Conservation (phyloP, 2,888 invertebrate genomes). For the Fragum sueziense region DNA sequence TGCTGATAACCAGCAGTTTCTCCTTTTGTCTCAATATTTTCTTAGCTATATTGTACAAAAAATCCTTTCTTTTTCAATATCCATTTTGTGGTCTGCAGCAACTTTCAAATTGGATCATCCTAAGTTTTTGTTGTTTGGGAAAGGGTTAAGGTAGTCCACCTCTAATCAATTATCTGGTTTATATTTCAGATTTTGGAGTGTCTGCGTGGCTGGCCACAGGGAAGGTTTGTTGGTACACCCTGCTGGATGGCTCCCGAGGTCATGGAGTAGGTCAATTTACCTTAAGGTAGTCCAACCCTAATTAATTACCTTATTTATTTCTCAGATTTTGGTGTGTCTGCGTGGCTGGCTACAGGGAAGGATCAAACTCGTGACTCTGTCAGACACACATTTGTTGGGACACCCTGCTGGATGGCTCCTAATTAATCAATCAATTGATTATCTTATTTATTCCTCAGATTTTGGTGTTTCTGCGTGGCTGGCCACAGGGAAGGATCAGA, state of each 20-base stretch:
- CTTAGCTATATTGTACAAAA: too few species aligned
- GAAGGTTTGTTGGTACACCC: conserved; percentile 98
- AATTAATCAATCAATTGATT: too few species aligned
- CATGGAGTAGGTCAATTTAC: conserved; percentile 89
- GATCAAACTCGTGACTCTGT: conserved; percentile 91
- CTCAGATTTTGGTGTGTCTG: conserved; percentile 98
- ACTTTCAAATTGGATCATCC: too few species aligned
- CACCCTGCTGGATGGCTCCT: conserved; percentile 99
- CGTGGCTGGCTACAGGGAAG: conserved; percentile 97
- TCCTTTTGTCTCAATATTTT: too few species aligned
- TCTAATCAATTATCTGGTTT: too few species aligned
- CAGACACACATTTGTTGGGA: conserved; percentile 98
- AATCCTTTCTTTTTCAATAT: too few species aligned
- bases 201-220: conserved; percentile 98
- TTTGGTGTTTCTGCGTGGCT: conserved; percentile 99
- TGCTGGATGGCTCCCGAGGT: conserved; percentile 99
- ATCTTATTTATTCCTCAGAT: conserved; percentile 87
- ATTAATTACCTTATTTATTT: too few species aligned
- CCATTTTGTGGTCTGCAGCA: too few species aligned
- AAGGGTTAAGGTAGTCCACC: too few species aligned
- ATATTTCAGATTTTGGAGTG: conserved; percentile 94
- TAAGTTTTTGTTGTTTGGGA: too few species aligned
- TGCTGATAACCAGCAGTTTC: too few species aligned
- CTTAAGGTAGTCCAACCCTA: too few species aligned
- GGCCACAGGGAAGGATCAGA: conserved; percentile 95